Conservation (phyloP, 2,888 invertebrate species). For the Cephus pulcher region DNA sequence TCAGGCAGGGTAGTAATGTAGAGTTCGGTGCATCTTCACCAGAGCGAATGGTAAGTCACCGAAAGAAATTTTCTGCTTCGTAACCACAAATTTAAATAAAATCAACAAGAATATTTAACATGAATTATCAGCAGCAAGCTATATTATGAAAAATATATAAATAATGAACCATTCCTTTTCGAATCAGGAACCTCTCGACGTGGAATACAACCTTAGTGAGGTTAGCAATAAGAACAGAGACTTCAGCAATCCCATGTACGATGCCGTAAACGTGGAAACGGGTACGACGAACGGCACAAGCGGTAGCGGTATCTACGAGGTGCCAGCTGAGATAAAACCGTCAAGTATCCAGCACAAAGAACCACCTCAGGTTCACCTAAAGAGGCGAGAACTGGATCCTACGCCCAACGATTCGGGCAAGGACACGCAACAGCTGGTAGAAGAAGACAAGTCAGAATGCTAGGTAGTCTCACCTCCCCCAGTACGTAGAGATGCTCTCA, state of each 20-base stretch:
- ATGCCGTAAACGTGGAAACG: constrained; percentile 80
- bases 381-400: constrained; percentile 86
- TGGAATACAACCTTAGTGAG: constrained; percentile 84
- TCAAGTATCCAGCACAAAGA: constrained; percentile 85
- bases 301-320: constrained; percentile 82
- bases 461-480: constrained; percentile 37
- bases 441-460: constrained; percentile 81
- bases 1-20: constrained; percentile 93
- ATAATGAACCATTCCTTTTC: not conserved
- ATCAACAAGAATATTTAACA: not conserved
- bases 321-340: constrained; percentile 83
- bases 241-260: constrained; percentile 99
- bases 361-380: constrained; percentile 78
- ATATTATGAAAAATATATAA: constrained; percentile 1
- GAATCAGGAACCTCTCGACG: constrained; percentile 75
- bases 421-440: constrained; percentile 91
- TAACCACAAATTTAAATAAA: not conserved
- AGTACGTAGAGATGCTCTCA: constrained; percentile 30
- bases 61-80: not conserved
- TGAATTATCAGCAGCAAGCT: not conserved
- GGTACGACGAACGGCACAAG: constrained; percentile 73
- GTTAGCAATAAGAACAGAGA: constrained; percentile 85
- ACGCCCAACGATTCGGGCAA: constrained; percentile 86
- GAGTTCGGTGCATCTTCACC: constrained; percentile 78
- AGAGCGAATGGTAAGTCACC: constrained; percentile 62